Percentiles rank a stretch among this genome's conserved stretches.
Evolutionary conservation across 2,113 vertebrate genomes (phyloP).

Genomic region (Leucoraja erinaceus): DNA sequence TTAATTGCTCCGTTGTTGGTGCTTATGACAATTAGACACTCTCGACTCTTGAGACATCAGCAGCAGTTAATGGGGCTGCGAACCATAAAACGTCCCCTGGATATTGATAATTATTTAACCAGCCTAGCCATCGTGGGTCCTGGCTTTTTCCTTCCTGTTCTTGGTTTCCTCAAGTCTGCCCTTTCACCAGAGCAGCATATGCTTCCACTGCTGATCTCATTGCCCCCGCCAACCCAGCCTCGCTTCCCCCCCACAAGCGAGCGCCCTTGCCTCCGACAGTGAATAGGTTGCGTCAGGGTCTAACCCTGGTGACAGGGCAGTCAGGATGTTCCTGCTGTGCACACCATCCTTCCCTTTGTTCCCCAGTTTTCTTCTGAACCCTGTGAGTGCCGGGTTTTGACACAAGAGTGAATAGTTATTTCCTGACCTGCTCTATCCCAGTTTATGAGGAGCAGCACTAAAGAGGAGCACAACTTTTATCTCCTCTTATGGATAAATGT

Average conservation of each 20-base stretch:
- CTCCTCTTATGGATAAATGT: background rate
- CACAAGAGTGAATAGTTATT: background rate
- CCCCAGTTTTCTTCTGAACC: background rate
- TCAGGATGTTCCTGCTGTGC: constrained; percentile 5
- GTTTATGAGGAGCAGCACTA: background rate
- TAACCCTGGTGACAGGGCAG: background rate
- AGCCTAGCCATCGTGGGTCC: background rate
- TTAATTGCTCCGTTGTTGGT: too few species aligned
- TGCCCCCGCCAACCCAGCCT: background rate
- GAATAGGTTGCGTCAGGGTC: background rate
- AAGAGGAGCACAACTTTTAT: background rate
- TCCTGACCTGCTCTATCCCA: background rate
- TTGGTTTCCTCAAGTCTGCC: background rate
- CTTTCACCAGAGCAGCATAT: background rate
- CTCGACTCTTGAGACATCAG: background rate
- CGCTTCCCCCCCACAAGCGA: background rate
- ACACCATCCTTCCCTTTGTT: constrained; percentile 11
- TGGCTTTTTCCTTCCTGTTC: constrained; percentile 14
- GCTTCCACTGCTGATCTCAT: background rate
- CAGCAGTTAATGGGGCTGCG: background rate
- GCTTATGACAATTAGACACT: too few species aligned
- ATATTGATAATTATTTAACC: background rate
- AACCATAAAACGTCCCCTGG: background rate
- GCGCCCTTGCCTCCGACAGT: background rate
- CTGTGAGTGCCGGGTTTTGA: background rate